These are phyloP conservation scores for Albula glossodonta DNA, from an alignment of 2,113 vertebrate genomes.

Conservation along the genomic window DNA sequence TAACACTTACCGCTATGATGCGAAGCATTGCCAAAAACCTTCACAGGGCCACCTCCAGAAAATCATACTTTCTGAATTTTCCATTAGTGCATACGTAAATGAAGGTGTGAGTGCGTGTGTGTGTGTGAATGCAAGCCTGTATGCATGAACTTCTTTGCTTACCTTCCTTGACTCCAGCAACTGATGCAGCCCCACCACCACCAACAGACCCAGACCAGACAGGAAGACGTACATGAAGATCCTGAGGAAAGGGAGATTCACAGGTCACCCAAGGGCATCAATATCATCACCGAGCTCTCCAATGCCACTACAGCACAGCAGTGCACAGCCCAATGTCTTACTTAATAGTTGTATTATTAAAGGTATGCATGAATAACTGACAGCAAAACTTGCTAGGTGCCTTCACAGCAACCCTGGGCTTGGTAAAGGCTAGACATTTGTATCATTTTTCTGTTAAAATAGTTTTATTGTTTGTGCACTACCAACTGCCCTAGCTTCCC, in stretches of 20 bases:
- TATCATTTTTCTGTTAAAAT: too few relatives aligned
- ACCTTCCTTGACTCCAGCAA: slow-evolving; percentile 97
- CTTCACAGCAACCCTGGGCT: too few relatives aligned
- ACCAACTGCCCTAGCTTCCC: background rate
- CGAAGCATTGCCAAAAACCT: too few relatives aligned
- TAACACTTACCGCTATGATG: too few relatives aligned
- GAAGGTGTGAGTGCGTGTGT: background rate
- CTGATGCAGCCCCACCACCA: slow-evolving; percentile 91
- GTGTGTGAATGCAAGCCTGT: background rate
- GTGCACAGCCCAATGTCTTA: too few relatives aligned
- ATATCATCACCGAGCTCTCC: background rate
- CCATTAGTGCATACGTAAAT: background rate
- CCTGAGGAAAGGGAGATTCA: slow-evolving; percentile 57
- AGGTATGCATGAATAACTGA: too few relatives aligned
- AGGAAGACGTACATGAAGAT: slow-evolving; percentile 99
- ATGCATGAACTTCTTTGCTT: slow-evolving; percentile 18
- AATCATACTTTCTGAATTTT: too few relatives aligned
- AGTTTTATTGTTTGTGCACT: background rate
- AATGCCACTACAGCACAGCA: too few relatives aligned
- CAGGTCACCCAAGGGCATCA: background rate
- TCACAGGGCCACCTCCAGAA: too few relatives aligned
- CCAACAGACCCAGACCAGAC: slow-evolving; percentile 86
- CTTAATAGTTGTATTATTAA: too few relatives aligned
- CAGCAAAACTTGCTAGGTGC: too few relatives aligned
- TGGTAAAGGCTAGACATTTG: too few relatives aligned